phyloP scores from a whole-genome alignment of 2,797 vertebrate genomes.

The Gobio occitaniae region DNA sequence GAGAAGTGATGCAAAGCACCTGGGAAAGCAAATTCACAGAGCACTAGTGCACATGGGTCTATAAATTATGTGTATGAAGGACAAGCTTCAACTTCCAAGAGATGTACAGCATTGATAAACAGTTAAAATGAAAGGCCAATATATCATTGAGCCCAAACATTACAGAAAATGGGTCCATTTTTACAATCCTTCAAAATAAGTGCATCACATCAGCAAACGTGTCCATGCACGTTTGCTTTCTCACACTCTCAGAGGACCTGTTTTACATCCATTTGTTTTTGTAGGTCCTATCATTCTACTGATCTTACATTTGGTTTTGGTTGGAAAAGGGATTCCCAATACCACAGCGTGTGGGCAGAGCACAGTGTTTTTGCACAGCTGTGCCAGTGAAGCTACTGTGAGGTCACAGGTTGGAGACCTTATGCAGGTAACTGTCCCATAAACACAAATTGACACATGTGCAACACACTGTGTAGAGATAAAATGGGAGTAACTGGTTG shows the following conservation, averaged over 20 bases:
- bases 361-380: slow-evolving; percentile 1
- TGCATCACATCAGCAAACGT: slow-evolving; percentile 38
- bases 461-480: not conserved
- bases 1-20: slow-evolving; percentile 19
- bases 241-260: slow-evolving; percentile 34
- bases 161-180: slow-evolving; percentile 35
- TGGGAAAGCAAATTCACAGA: not conserved
- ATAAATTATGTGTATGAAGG: slow-evolving; percentile 12
- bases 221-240: slow-evolving; percentile 48
- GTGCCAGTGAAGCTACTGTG: not conserved
- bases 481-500: not conserved
- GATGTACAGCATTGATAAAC: slow-evolving; percentile 28
- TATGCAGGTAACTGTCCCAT: not conserved
- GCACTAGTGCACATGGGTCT: not conserved
- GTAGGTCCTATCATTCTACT: slow-evolving; percentile 9
- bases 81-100: slow-evolving; percentile 8
- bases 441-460: not conserved
- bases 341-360: not conserved
- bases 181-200: slow-evolving; percentile 35
- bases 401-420: not conserved
- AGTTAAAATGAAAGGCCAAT: slow-evolving; percentile 23
- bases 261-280: slow-evolving; percentile 41
- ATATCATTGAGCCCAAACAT: not conserved
- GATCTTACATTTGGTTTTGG: not conserved
- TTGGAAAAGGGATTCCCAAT: not conserved